phyloP scores from a whole-genome alignment of 1,140 invertebrate genomes.

The Ptiloglossa arizonensis region DNA sequence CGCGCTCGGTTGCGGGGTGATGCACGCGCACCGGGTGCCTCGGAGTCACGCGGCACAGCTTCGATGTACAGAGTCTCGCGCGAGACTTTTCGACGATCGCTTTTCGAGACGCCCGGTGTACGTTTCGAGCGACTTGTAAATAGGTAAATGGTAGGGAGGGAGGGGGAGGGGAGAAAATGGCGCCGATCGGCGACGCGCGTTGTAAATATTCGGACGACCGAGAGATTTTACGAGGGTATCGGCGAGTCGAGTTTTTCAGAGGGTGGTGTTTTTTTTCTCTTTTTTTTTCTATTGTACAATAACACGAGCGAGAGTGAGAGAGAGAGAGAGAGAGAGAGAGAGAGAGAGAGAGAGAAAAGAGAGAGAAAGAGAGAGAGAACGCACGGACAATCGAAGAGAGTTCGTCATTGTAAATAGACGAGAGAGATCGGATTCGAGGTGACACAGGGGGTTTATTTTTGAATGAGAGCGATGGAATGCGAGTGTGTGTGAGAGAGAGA shows the following conservation, averaged over 20 bases:
- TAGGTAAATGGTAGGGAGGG: neutral
- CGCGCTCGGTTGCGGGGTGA: no score
- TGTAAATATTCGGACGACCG: conserved; percentile 33
- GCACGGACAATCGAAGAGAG: no score
- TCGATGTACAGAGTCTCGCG: no score
- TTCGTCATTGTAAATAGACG: conserved; percentile 34
- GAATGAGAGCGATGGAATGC: conserved; percentile 23
- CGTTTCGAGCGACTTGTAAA: conserved; percentile 18
- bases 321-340: no score
- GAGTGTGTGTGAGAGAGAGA: no score
- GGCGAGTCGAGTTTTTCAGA: neutral
- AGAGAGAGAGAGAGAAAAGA: no score
- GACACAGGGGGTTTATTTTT: no score
- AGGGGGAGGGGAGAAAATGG: no score
- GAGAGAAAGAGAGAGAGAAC: no score
- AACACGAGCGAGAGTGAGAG: neutral
- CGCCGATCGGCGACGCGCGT: conserved; percentile 1
- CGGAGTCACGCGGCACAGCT: neutral
- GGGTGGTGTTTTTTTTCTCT: no score
- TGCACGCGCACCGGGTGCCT: neutral
- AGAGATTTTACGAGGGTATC: conserved; percentile 28
- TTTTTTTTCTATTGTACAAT: neutral
- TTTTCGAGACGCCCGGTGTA: neutral
- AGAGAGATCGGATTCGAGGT: conserved; percentile 5
- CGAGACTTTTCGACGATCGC: no score